phyloP scores from a whole-genome alignment of 1,140 invertebrate genomes.

The Parapsyche elsis region DNA sequence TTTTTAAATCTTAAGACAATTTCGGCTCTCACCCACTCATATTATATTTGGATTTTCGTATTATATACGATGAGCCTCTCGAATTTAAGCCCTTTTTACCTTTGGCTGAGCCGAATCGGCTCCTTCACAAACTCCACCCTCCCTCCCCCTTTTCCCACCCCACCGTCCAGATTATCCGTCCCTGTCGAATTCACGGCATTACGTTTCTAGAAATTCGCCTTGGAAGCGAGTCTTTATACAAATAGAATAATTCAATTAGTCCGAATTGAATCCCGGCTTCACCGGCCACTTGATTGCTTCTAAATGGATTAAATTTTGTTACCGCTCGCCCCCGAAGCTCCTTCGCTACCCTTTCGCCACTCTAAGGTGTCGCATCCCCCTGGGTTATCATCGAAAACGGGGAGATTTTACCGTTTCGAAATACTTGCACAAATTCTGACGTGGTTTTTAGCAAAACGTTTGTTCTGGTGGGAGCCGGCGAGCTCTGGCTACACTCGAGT shows the following conservation, averaged over 20 bases:
- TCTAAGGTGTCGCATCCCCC: conserved; percentile 14
- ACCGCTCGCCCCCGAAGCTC: background rate
- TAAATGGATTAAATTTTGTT: conserved; percentile 55
- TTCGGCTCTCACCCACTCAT: too few relatives aligned
- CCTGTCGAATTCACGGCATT: conserved; percentile 28
- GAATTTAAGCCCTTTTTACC: too few relatives aligned
- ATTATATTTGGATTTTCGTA: too few relatives aligned
- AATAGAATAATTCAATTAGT: conserved; percentile 56
- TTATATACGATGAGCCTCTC: too few relatives aligned
- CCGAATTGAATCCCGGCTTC: conserved; percentile 52
- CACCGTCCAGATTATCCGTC: background rate
- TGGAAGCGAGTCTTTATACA: conserved; percentile 43
- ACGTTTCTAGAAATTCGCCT: conserved; percentile 38
- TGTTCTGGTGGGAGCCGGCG: background rate
- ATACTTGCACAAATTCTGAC: background rate
- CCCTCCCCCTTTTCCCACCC: background rate
- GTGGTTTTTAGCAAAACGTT: background rate
- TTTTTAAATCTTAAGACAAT: too few relatives aligned
- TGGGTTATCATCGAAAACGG: too few relatives aligned
- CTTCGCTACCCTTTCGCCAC: conserved; percentile 15
- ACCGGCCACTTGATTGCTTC: conserved; percentile 56
- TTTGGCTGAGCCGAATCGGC: too few relatives aligned
- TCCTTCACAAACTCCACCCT: too few relatives aligned
- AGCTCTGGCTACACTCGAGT: background rate
- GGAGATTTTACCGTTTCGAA: too few relatives aligned